Conservation (phyloP, 2,888 invertebrate genomes). For the Priocnemis perturbator region DNA sequence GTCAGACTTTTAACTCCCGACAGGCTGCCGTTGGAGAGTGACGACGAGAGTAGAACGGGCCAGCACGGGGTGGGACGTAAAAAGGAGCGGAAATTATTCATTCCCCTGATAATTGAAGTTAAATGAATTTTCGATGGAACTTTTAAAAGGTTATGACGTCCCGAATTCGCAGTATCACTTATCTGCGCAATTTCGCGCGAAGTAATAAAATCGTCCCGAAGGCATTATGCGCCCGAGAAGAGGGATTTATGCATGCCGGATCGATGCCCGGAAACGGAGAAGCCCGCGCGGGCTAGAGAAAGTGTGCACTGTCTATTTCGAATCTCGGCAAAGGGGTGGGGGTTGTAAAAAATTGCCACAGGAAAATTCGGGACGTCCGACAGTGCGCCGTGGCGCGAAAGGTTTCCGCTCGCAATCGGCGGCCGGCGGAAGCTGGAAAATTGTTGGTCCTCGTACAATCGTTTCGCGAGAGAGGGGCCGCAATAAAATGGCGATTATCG, state of each 20-base stretch:
- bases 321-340: no score
- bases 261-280: neutral
- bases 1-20: conserved; percentile 1
- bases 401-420: conserved; percentile 48
- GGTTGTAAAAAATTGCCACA: conserved; percentile 30
- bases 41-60: no score
- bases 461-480: no score
- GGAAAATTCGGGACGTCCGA: conserved; percentile 49
- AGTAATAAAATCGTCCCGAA: neutral
- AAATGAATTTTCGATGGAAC: conserved; percentile 23
- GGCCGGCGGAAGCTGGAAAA: neutral
- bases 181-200: conserved; percentile 1
- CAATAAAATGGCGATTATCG: no score
- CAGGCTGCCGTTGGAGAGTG: neutral
- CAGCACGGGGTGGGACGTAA: neutral
- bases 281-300: no score
- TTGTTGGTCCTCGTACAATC: no score
- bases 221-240: conserved; percentile 1
- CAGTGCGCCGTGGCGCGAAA: conserved; percentile 30
- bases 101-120: conserved; percentile 14
- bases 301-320: no score
- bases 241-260: neutral
- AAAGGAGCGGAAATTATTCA: conserved; percentile 7
- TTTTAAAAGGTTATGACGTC: conserved; percentile 6
- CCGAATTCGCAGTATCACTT: conserved; percentile 4